Evolutionary conservation across 2,113 vertebrate species (phyloP).

Genomic region (Sturnus vulgaris): DNA sequence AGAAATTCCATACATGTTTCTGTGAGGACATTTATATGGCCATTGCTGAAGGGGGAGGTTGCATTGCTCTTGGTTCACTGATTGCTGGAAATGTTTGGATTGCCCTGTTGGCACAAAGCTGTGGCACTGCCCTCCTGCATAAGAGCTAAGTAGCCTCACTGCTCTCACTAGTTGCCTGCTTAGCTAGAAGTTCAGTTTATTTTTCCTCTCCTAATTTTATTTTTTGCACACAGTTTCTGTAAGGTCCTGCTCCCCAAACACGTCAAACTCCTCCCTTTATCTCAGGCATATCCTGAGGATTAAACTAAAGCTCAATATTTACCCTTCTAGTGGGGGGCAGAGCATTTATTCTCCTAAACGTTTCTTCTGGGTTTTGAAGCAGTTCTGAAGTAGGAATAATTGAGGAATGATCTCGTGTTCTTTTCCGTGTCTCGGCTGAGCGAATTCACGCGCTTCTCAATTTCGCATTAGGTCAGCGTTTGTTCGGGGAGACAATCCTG

Average conservation of each 20-base stretch:
- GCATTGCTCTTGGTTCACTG: neutral
- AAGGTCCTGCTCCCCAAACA: neutral
- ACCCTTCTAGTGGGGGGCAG: neutral
- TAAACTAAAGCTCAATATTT: constrained; percentile 26
- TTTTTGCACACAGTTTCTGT: neutral
- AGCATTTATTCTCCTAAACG: neutral
- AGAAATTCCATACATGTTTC: neutral
- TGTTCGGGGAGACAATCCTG: constrained; percentile 96
- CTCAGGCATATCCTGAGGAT: constrained; percentile 5
- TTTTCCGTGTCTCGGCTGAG: neutral
- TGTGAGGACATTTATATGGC: neutral
- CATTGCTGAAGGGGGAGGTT: neutral
- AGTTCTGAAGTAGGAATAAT: constrained; percentile 12
- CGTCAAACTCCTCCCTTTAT: neutral
- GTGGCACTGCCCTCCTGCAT: neutral
- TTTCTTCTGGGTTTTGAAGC: constrained; percentile 6
- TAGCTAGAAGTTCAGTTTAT: neutral
- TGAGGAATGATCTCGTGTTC: neutral
- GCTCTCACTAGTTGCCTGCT: neutral
- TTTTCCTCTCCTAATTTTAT: neutral
- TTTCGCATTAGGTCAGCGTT: constrained; percentile 85
- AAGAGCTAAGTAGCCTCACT: neutral
- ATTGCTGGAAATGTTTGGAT: constrained; percentile 8
- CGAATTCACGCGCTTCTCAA: constrained; percentile 3
- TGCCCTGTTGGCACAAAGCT: neutral